Evolutionary conservation across 35 echinoderm and acorn worm genomes (phyloP), one percentile per base, ranked within the genome.

Genomic region (Ptychodera flava): DNA sequence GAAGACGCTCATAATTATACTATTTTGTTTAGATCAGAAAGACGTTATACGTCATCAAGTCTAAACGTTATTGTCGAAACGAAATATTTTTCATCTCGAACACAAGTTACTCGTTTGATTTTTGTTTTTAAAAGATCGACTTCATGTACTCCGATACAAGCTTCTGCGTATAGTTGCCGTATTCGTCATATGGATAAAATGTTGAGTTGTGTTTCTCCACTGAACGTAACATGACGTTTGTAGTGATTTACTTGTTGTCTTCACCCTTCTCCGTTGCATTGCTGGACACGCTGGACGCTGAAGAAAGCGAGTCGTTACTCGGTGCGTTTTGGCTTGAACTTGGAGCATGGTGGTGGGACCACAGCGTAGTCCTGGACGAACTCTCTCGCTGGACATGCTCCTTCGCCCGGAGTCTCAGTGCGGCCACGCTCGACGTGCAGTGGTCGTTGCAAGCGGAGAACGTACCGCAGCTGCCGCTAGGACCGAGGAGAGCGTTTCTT

Each of bases 361-460:
- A 64, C 45, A 64, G 45, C 6, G 6, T 64, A 12, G 45, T 64
- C 22, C 45, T 64, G 45, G 45, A 64, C 6, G 45, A 64, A 64
- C 45, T 64, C 22, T 64, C 45, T 22, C 45, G 6, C 22, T 64
- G 45, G 22, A 64, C 22, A 22, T 99, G 96, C 83, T 99, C 96
- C 77, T 99, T 99, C 31, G 96, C 96, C 78, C 93, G 94, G 36
- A 99, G 79, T 35, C 96, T 86, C 83, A 99, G 78, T 1, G 93
- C 96, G 16, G 96, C 96, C 34, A 99, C 94, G 64, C 96, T 99
- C 6, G 45, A 64, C 22, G 45, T 64, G 22, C 45, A 64, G 45
- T 64, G 45, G 6, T 64, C 45, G 6, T 22, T 22, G 22, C 45
- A 64, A 22, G 45, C 45, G 22, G 45, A 64, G 45, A 64, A 64